Percentiles rank a stretch among this genome's conserved stretches.
Conservation (phyloP, 1,140 invertebrate genomes). For the Parapsyche elsis region DNA sequence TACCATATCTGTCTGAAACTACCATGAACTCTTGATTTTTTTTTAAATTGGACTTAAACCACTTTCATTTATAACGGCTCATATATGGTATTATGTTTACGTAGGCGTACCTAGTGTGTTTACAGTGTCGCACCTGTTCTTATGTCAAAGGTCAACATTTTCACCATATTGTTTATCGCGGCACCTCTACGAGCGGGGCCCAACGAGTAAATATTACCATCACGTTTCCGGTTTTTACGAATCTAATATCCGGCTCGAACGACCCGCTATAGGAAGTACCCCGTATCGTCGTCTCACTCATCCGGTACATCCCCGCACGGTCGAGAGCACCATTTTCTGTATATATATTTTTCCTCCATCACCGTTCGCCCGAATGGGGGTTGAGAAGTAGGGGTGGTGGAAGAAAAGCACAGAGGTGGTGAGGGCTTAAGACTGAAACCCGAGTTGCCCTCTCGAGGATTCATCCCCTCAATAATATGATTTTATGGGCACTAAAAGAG, state of each 20-base stretch:
- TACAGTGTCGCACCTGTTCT: neutral
- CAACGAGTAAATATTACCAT: slow-evolving; percentile 38
- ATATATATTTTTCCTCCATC: slow-evolving; percentile 4
- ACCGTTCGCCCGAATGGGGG: neutral
- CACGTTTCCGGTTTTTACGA: slow-evolving; percentile 47
- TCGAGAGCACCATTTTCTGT: neutral
- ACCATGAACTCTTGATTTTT: too few species aligned
- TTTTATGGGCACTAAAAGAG: slow-evolving; percentile 48
- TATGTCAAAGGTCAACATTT: slow-evolving; percentile 11
- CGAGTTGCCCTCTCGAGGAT: slow-evolving; percentile 24
- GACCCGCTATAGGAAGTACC: neutral
- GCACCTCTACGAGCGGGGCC: neutral
- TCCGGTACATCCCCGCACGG: neutral
- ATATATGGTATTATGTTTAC: too few species aligned
- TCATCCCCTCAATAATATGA: slow-evolving; percentile 43
- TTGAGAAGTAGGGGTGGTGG: neutral
- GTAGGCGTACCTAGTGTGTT: too few species aligned
- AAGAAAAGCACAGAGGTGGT: slow-evolving; percentile 4
- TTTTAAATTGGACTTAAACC: too few species aligned
- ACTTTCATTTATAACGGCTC: too few species aligned
- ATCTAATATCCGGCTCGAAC: slow-evolving; percentile 41
- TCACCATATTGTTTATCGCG: neutral
- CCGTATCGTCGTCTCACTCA: neutral
- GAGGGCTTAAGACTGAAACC: neutral
- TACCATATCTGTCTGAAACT: too few species aligned